Evolutionary conservation across 1,140 invertebrate species (phyloP), one percentile per base, ranked within the genome.

Genomic region (Hyphantria cunea): DNA sequence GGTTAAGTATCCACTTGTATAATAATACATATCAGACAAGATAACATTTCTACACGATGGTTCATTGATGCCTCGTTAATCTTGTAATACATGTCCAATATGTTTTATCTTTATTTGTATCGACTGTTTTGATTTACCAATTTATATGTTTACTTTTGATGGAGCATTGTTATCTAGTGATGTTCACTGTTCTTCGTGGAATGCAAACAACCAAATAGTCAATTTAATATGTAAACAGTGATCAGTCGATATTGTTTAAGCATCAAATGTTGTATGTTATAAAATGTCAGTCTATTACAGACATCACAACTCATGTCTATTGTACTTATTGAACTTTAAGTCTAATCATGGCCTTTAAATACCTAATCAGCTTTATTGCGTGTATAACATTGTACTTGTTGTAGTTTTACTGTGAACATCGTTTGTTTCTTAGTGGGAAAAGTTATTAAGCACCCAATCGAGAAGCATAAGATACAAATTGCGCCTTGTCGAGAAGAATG

Each of bases 91-190:
- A 58, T 76, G 74, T 75, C 60, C 66, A 52, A 76, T 59, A 71
- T 77, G 64, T 75, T 80, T 78, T 77, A 80, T 78, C 72, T 56
- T 72, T 76, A 72, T 47, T 15, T 17, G 9, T 51, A 61, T 65
- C 72, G 44, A 66, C 69, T 76, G 70, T 82, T 76, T 72, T 77
- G 78, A 84, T 78, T 78, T 73, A 80, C 70, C 33, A 74, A 76
- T 67, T 74, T 65, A 47, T 75, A 70, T 76, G 60, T 78, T 75
- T 72, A 76, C 64, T 64, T 73, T 72, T 64, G 52, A 58, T 51
- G 59, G 54, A 47, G 53, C 71, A 75, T 74, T 79, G 71, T 78
- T 77, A 71, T 78, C 61, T 70, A 68, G 59, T 63, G 56, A 48
- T 66, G 60, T 60, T 66, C 66, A 55, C 58, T 61, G 54, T 50